Percentiles rank a stretch among this genome's conserved stretches.
Evolutionary conservation across 2,888 invertebrate species (phyloP).

Genomic region (Abrostola triplasia): DNA sequence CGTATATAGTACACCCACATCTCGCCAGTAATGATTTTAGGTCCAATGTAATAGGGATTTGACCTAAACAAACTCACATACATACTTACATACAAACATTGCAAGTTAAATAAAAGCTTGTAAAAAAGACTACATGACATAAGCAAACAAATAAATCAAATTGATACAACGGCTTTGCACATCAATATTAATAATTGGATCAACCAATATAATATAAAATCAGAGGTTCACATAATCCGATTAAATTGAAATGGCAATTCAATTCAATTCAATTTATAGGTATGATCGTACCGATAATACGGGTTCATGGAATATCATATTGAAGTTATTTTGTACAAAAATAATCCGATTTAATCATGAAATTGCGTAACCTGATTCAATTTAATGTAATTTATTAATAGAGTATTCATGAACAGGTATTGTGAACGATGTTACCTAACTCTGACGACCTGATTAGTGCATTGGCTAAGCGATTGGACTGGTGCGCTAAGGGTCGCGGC

Average conservation of each 20-base stretch:
- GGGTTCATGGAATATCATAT: slow-evolving; percentile 14
- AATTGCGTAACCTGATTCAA: slow-evolving; percentile 1
- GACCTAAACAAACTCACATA: too few species aligned
- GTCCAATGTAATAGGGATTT: too few species aligned
- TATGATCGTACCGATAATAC: slow-evolving; percentile 16
- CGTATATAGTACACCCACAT: too few species aligned
- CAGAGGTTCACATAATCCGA: slow-evolving; percentile 35
- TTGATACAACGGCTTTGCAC: slow-evolving; percentile 10
- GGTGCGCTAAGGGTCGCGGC: too few species aligned
- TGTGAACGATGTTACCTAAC: not conserved
- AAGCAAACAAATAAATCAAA: not conserved
- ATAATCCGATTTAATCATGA: slow-evolving; percentile 8
- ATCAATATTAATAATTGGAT: slow-evolving; percentile 24
- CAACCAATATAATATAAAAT: slow-evolving; percentile 17
- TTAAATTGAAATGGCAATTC: slow-evolving; percentile 37
- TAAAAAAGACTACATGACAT: too few species aligned
- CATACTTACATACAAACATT: too few species aligned
- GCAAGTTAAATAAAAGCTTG: too few species aligned
- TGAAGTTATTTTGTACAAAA: slow-evolving; percentile 8
- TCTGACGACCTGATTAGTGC: too few species aligned
- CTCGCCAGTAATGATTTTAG: too few species aligned
- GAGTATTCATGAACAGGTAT: not conserved
- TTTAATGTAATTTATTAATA: not conserved
- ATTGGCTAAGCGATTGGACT: too few species aligned
- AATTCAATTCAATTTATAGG: slow-evolving; percentile 15